phyloP scores from a whole-genome alignment of 1,140 invertebrate species.

The Drosophila eugracilis region DNA sequence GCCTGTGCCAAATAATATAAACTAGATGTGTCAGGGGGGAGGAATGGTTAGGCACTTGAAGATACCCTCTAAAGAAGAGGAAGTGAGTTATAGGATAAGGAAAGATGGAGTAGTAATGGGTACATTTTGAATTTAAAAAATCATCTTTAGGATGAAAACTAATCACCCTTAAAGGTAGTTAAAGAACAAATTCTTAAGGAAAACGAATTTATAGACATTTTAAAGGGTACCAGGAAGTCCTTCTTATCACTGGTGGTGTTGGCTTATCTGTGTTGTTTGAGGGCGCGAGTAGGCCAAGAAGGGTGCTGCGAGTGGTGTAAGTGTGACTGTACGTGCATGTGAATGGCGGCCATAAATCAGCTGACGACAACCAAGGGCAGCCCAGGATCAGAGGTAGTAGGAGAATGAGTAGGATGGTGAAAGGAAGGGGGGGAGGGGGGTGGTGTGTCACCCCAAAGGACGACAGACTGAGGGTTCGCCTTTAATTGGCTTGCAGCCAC shows the following conservation, averaged over 20 bases:
- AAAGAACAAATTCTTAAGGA: no score
- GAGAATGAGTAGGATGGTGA: no score
- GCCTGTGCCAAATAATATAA: neutral
- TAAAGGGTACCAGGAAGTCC: neutral
- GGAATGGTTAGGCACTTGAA: neutral
- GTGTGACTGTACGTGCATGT: conserved; percentile 32
- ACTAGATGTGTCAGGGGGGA: neutral
- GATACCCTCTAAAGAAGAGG: neutral
- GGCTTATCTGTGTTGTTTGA: neutral
- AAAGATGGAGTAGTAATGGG: no score
- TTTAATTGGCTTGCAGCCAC: conserved; percentile 54
- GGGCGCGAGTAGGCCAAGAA: neutral
- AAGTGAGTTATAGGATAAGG: no score
- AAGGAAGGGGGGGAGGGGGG: no score
- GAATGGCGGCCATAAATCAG: conserved; percentile 60
- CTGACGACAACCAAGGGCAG: conserved; percentile 47
- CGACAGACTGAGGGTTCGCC: conserved; percentile 39
- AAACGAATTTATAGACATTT: no score
- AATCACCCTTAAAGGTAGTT: no score
- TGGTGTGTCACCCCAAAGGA: conserved; percentile 14
- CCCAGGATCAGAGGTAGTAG: conserved; percentile 32
- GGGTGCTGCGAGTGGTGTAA: neutral
- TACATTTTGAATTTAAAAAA: no score
- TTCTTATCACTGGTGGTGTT: neutral
- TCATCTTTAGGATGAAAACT: no score